Base-by-base conservation (phyloP, 2,797 vertebrate genomes). In the Dromococcyx pavoninus region DNA sequence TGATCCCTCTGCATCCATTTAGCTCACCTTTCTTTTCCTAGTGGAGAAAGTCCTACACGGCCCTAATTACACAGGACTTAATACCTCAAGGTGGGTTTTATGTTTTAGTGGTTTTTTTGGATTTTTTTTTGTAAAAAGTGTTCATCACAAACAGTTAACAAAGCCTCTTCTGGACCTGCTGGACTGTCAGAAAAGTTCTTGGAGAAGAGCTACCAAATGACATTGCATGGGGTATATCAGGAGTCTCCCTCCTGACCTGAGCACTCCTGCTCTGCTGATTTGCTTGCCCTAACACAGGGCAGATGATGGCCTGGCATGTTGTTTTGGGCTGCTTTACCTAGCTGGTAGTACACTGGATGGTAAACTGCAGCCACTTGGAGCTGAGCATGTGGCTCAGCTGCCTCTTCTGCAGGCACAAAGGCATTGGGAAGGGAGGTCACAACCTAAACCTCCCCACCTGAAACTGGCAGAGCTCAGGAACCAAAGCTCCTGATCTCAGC, bases 231-330 rank as follows among this genome's bases (percentile, higher is more conserved):
- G 25, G 53, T 41, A 43, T n/a, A 75, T 8, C 23, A 72, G 9
- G 33, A 16, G 43, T 24, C 37, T 69, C 37, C 13, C 16, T 67
- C 57, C 37, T 24, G 22, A 61, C 44, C 62, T 24, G 46, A 87
- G 80, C 41, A 7, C 37, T 74, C 44, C 65, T 14, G 19, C 37
- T 60, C 60, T 65, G 53, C 41, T 50, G 76, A 61, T 27, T 13
- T 13, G 25, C 0, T 7, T 13, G 35, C 28, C 37, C 73, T 54
- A 10, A 54, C 46, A 10, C 0, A n/a, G 35, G 28, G 30, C 50
- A 62, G 51, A 18, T 11, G 37, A 41, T 17, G 61, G 61, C 48
- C 43, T 37, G 46, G 70, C 13, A n/a, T 0, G 1, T 1, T 33
- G 21, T 44, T 88, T 46, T 37, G 57, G 73, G 53, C 35, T 76